These are phyloP conservation scores for Nesoenas mayeri DNA, from an alignment of 2,113 vertebrate genomes.

Conservation along the genomic window DNA sequence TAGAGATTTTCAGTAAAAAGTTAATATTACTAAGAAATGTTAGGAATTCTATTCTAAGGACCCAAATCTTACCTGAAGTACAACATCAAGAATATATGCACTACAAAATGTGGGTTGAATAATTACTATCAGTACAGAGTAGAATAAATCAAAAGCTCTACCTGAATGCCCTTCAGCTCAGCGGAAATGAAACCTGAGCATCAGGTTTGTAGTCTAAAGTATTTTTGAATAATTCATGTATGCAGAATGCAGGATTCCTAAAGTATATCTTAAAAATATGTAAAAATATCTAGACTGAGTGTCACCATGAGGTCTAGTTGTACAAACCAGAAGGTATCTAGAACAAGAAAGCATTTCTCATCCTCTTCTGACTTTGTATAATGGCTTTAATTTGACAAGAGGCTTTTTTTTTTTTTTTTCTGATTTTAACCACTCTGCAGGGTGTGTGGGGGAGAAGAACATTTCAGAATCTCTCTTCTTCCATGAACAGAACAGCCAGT, in stretches of 20 bases:
- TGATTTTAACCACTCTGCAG: background rate
- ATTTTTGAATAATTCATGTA: background rate
- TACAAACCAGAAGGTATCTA: background rate
- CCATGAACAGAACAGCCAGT: background rate
- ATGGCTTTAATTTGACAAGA: background rate
- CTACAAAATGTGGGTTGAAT: background rate
- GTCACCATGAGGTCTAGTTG: background rate
- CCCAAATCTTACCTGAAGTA: background rate
- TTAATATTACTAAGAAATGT: background rate
- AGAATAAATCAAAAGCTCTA: background rate
- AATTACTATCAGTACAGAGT: background rate
- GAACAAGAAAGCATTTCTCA: rapidly evolving
- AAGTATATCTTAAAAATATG: background rate
- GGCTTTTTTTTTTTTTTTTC: background rate
- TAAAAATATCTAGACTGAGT: background rate
- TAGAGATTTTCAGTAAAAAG: background rate
- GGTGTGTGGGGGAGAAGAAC: background rate
- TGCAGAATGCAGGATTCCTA: background rate
- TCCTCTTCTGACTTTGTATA: background rate
- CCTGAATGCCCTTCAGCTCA: background rate
- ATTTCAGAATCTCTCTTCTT: background rate
- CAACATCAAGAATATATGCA: background rate
- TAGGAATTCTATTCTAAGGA: background rate
- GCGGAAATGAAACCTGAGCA: background rate
- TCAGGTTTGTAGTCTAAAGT: background rate